phyloP scores from a whole-genome alignment of 2,797 vertebrate species.

The Bradypus variegatus region DNA sequence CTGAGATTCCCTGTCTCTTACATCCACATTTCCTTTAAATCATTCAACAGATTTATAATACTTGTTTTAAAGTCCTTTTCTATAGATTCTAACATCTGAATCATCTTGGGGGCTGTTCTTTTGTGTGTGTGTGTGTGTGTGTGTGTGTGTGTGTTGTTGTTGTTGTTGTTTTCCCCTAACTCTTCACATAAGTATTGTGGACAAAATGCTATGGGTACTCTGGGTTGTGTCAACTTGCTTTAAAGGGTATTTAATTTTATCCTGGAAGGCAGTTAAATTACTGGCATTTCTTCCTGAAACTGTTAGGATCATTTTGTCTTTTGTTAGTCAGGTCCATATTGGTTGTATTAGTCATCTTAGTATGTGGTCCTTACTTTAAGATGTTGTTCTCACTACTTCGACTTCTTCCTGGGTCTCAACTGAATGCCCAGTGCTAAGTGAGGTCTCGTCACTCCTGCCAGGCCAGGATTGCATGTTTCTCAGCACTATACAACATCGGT shows the following conservation, averaged over 20 bases:
- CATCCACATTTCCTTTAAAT: neutral
- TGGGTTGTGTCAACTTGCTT: slow-evolving; percentile 38
- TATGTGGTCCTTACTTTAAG: neutral
- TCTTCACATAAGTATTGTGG: neutral
- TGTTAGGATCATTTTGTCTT: neutral
- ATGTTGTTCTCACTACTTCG: neutral
- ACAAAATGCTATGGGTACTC: neutral
- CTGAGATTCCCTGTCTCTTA: neutral
- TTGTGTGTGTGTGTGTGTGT: neutral
- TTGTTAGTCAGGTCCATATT: neutral
- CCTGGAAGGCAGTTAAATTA: slow-evolving; percentile 17
- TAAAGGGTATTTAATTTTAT: slow-evolving; percentile 41
- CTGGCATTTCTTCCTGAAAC: slow-evolving; percentile 1
- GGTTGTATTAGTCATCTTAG: neutral
- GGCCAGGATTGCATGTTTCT: neutral
- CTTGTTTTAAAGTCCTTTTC: neutral
- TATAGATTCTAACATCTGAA: neutral
- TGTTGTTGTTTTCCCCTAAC: neutral
- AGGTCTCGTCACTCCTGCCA: neutral
- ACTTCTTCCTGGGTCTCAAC: neutral
- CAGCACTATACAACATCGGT: neutral
- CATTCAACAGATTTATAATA: neutral
- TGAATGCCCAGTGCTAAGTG: neutral
- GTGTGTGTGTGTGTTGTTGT: neutral
- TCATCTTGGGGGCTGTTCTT: neutral